Conservation (phyloP, 2,113 vertebrate species). For the Hippocampus barbouri region DNA sequence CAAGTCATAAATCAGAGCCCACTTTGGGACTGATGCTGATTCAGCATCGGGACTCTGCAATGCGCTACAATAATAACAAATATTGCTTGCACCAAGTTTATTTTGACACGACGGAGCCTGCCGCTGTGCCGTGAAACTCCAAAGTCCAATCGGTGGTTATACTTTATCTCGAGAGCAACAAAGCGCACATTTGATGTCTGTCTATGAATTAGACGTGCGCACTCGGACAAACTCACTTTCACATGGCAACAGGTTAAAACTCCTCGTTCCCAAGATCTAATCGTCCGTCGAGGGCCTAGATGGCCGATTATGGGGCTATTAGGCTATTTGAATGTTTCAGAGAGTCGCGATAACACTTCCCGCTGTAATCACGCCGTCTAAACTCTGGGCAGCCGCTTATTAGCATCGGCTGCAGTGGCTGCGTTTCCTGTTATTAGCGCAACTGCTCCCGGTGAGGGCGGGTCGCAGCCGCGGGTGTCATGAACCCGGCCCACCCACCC, state of each 20-base stretch:
- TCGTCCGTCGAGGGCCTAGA: too few species aligned
- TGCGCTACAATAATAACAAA: slow-evolving; percentile 28
- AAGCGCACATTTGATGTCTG: slow-evolving; percentile 10
- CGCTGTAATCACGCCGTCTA: slow-evolving; percentile 49
- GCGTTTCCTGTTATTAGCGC: slow-evolving; percentile 59
- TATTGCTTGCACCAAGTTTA: slow-evolving; percentile 28
- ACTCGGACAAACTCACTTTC: neutral
- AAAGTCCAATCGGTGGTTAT: slow-evolving; percentile 11
- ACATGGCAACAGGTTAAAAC: neutral
- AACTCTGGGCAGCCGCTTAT: slow-evolving; percentile 51
- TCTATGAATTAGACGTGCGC: neutral
- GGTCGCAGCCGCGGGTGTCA: slow-evolving; percentile 21
- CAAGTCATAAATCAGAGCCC: slow-evolving; percentile 11
- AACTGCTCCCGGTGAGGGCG: slow-evolving; percentile 33
- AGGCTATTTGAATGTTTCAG: slow-evolving; percentile 17
- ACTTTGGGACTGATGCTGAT: slow-evolving; percentile 24
- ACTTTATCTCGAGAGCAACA: neutral
- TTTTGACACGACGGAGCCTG: neutral
- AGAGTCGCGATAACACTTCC: slow-evolving; percentile 36
- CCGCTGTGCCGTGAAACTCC: neutral
- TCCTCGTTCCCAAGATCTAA: neutral
- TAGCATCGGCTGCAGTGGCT: slow-evolving; percentile 52
- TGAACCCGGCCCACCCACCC: slow-evolving; percentile 13
- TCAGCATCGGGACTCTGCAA: slow-evolving; percentile 46
- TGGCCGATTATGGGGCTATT: slow-evolving; percentile 3